Evolutionary conservation across 1,140 invertebrate genomes (phyloP).

Genomic region (Eriocheir sinensis): DNA sequence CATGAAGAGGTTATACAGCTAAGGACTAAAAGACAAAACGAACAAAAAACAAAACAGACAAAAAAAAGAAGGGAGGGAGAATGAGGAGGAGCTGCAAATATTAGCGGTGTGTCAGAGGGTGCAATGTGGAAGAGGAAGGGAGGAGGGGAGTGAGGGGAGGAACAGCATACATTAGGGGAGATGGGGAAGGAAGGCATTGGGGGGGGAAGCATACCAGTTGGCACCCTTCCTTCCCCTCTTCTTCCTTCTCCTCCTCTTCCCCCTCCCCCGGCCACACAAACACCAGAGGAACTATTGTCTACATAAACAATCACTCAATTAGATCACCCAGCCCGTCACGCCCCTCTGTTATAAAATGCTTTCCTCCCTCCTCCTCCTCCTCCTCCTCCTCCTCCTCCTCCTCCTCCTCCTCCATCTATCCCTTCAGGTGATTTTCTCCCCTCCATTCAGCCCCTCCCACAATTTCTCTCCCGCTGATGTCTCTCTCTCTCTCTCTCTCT

Average conservation of each 20-base stretch:
- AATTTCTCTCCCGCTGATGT: constrained; percentile 25
- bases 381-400: background rate
- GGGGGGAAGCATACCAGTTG: background rate
- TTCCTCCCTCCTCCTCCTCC: background rate
- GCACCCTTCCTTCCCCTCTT: background rate
- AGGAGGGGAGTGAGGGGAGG: background rate
- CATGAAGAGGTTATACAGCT: too few relatives aligned
- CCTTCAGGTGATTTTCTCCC: background rate
- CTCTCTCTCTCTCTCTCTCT: constrained; percentile 1
- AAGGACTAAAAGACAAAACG: background rate
- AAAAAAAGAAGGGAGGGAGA: too few relatives aligned
- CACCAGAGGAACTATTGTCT: background rate
- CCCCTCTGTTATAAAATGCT: background rate
- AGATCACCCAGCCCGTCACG: background rate
- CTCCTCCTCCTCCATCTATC: background rate
- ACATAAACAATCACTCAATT: constrained; percentile 26
- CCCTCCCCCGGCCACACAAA: background rate
- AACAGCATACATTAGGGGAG: too few relatives aligned
- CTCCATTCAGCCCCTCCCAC: constrained; percentile 14
- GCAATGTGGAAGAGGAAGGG: too few relatives aligned
- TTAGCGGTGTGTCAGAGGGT: too few relatives aligned
- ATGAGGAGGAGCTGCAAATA: too few relatives aligned
- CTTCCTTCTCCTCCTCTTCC: background rate
- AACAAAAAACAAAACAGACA: background rate
- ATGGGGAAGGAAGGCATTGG: background rate